Conservation (phyloP, 1,140 invertebrate species). For the Macrobrachium rosenbergii region DNA sequence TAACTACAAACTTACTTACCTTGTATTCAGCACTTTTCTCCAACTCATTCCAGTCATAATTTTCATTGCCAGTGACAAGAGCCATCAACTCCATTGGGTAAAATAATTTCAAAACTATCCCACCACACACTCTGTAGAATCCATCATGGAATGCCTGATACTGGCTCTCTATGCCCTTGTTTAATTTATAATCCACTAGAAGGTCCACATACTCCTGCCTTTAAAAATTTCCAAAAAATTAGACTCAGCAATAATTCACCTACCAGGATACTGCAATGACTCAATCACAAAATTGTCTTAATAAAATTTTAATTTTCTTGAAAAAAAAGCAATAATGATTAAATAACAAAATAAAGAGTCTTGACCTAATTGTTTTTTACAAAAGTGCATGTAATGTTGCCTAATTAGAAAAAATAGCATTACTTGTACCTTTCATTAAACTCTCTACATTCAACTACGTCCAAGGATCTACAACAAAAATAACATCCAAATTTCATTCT, state of each 20-base stretch:
- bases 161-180: constrained; percentile 85
- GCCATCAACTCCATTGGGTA: constrained; percentile 94
- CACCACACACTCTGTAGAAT: constrained; percentile 94
- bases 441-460: no score
- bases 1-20: constrained; percentile 63
- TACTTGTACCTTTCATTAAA: no score
- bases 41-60: constrained; percentile 89
- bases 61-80: constrained; percentile 88
- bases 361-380: no score
- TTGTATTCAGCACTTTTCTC: constrained; percentile 90
- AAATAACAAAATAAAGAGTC: no score
- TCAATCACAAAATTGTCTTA: no score
- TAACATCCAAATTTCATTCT: no score
- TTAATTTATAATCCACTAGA: constrained; percentile 92
- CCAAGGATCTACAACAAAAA: constrained; percentile 70
- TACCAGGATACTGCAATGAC: no score
- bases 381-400: no score
- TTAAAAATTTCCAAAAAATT: not conserved
- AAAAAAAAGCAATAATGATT: no score
- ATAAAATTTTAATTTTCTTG: no score
- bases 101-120: constrained; percentile 88
- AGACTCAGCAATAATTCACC: no score
- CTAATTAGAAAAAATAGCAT: not conserved
- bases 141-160: constrained; percentile 89
- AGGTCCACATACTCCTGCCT: constrained; percentile 86